Evolutionary conservation across 2,113 vertebrate species (phyloP), one percentile per base, ranked within the genome.

Genomic region (Thomomys bottae): DNA sequence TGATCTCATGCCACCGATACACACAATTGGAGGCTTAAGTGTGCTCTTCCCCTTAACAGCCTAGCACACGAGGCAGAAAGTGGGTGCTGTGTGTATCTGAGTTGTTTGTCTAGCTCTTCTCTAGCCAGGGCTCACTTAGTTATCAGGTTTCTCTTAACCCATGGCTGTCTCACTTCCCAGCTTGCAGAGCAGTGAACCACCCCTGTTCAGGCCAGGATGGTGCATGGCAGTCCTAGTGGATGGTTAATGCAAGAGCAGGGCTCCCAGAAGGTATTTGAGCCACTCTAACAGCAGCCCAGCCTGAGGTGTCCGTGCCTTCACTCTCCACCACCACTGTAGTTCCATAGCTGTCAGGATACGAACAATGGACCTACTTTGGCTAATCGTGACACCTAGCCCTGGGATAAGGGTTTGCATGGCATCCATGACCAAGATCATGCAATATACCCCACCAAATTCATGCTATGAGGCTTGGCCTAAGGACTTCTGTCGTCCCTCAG

Each of bases 61-160:
- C 26, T 15, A 30, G n/a, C 23, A 23, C 4, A 4, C 6, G 7
- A 49, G 20, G 42, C 8, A 14, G 18, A 40, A 12, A n/a, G 49
- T 3, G 23, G 71, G 38, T 12, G 11, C 57, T 14, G 4, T 30
- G 4, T 8, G 26, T 28, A 10, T 26, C 18, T 61, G 24, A 30
- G 18, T 63, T 24, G 9, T 14, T 6, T 63, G 24, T 38, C 66
- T 34, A 11, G 40, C 30, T 26, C 7, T 18, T 49, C 57, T 64
- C 21, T 61, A 24, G 40, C 57, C 42, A 1, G 59, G 40, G 14
- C 30, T 2, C 24, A 2, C 49, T 18, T 6, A 7, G 63, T 21
- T 8, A 12, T 9, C 14, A 0, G 1, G 0, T 11, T 20, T 14
- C 2, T 17, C 17, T 24, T 3, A 12, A 54, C n/a, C 77, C 8